These are phyloP conservation scores for Poeciliopsis retropinna DNA, from an alignment of 2,113 vertebrate genomes.

Conservation along the genomic window DNA sequence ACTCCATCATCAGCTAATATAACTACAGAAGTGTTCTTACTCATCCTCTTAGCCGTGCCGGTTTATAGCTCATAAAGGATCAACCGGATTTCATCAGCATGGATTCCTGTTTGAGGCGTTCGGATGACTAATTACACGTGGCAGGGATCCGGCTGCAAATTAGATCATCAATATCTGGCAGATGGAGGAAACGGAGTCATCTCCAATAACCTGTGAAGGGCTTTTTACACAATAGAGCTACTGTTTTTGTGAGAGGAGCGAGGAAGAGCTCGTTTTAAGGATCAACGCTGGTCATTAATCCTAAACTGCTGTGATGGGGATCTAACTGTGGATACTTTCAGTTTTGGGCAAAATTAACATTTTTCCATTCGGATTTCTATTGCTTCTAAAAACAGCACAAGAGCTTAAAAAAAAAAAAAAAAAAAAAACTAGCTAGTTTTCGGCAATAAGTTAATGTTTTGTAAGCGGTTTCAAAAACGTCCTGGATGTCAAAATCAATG, in stretches of 20 bases:
- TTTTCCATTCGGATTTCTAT: too few species aligned
- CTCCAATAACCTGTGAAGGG: conserved; percentile 36
- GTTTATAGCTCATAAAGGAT: conserved; percentile 48
- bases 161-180: conserved; percentile 59
- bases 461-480: too few species aligned
- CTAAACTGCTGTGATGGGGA: not conserved
- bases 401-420: too few species aligned
- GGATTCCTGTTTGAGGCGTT: conserved; percentile 46
- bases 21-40: conserved; percentile 55
- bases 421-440: too few species aligned
- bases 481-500: too few species aligned
- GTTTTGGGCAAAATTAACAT: too few species aligned
- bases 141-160: conserved; percentile 45
- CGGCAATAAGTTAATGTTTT: too few species aligned
- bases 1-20: conserved; percentile 63
- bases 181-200: conserved; percentile 23
- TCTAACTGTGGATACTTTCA: too few species aligned
- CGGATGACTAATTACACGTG: conserved; percentile 55
- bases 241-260: conserved; percentile 40
- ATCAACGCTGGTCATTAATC: conserved; percentile 47
- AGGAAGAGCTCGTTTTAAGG: conserved; percentile 14
- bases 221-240: conserved; percentile 51
- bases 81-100: conserved; percentile 14
- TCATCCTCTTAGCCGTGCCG: conserved; percentile 46
- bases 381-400: too few species aligned